These are phyloP conservation scores for Hypomecis atomaria DNA, from an alignment of 2,888 invertebrate species.

Conservation along the genomic window DNA sequence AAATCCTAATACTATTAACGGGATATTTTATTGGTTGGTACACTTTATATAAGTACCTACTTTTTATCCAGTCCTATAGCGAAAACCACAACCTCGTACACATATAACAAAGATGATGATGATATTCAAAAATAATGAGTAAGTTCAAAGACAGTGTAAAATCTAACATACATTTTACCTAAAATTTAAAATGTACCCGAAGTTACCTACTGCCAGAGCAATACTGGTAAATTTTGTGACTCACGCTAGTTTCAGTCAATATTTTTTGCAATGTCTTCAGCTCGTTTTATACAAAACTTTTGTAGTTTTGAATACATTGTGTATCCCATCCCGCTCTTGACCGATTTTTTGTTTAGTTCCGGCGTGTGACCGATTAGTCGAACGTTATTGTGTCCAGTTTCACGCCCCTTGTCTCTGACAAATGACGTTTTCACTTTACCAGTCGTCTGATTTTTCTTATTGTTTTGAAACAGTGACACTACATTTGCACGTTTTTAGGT, in stretches of 20 bases:
- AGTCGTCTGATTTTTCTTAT: constrained; percentile 41
- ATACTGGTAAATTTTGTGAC: background rate
- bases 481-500: constrained; percentile 38
- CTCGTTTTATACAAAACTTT: constrained; percentile 7
- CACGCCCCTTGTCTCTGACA: constrained; percentile 65
- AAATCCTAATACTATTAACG: no score
- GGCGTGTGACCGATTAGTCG: constrained; percentile 61
- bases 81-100: no score
- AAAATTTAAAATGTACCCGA: no score
- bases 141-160: no score
- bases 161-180: no score
- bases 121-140: no score
- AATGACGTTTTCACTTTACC: constrained; percentile 59
- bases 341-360: constrained; percentile 51
- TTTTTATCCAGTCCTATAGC: no score
- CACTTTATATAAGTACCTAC: no score
- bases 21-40: no score
- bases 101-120: no score
- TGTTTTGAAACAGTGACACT: constrained; percentile 30
- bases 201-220: background rate
- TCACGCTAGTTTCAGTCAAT: constrained; percentile 1
- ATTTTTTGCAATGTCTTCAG: background rate
- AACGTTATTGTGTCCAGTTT: constrained; percentile 63
- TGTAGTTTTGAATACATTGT: constrained; percentile 12
- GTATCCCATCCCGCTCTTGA: constrained; percentile 46